A percentile compares a stretch with the other conserved stretches of the same genome.
Conservation (phyloP, 64 coral and sea anemone species). For the Dendrophyllia cribrosa region DNA sequence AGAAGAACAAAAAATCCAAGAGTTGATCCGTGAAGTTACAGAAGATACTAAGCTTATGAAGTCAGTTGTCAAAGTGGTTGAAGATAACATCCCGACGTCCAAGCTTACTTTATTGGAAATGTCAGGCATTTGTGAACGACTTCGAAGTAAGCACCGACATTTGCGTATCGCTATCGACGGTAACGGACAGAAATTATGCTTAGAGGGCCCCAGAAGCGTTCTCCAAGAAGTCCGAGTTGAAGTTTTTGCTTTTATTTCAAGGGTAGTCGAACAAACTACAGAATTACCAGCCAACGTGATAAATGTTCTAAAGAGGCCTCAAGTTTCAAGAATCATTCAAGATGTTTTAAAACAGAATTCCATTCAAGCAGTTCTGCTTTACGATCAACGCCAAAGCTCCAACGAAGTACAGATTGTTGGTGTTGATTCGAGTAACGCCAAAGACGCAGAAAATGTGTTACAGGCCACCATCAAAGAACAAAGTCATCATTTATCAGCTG, state of each 20-base stretch:
- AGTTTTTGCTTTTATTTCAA: background rate
- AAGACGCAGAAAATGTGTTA: constrained; percentile 24
- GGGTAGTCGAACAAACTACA: constrained; percentile 1
- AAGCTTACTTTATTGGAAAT: background rate
- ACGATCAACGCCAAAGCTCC: constrained; percentile 2
- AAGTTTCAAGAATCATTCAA: background rate
- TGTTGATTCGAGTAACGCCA: constrained; percentile 18
- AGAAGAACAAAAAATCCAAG: background rate
- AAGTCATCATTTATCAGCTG: constrained; percentile 33
- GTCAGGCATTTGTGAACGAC: constrained; percentile 18
- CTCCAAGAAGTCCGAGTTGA: constrained; percentile 12
- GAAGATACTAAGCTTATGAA: constrained; percentile 14
- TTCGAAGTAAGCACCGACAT: background rate
- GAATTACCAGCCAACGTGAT: background rate
- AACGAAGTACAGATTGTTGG: constrained; percentile 58
- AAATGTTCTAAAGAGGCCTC: background rate
- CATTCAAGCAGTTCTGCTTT: constrained; percentile 12
- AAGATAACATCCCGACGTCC: background rate
- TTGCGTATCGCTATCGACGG: background rate
- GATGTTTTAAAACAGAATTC: background rate
- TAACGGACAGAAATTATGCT: background rate
- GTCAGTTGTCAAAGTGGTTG: background rate
- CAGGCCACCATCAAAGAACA: constrained; percentile 33
- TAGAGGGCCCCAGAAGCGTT: background rate
- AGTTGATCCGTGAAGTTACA: background rate